phyloP scores from a whole-genome alignment of 2,888 invertebrate species.

The Dascillus cervinus region DNA sequence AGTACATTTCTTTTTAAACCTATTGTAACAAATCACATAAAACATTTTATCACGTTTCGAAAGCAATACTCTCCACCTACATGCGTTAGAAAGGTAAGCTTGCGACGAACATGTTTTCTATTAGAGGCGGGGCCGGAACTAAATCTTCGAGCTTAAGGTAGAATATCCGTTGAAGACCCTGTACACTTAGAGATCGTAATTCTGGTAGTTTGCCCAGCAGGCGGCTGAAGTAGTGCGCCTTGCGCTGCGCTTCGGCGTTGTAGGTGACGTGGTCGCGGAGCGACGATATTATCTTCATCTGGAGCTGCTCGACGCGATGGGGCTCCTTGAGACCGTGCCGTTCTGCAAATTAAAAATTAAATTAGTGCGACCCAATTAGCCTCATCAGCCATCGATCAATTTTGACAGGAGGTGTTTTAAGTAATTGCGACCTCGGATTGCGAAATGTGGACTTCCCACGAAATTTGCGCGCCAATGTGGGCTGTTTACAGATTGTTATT shows the following conservation, averaged over 20 bases:
- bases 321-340: constrained; percentile 89
- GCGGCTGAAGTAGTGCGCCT: constrained; percentile 89
- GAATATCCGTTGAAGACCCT: constrained; percentile 90
- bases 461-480: too few relatives aligned
- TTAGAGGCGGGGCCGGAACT: constrained; percentile 84
- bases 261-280: constrained; percentile 94
- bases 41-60: constrained; percentile 35
- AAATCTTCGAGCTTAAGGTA: constrained; percentile 88
- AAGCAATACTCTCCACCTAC: constrained; percentile 10
- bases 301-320: constrained; percentile 86
- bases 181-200: constrained; percentile 83
- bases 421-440: too few relatives aligned
- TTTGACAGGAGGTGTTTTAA: too few relatives aligned
- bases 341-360: too few relatives aligned
- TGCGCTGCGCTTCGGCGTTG: constrained; percentile 79
- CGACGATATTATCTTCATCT: constrained; percentile 94
- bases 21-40: constrained; percentile 37
- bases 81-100: constrained; percentile 92
- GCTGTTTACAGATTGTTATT: too few relatives aligned
- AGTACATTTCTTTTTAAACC: constrained; percentile 7
- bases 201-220: constrained; percentile 89
- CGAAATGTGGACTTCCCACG: too few relatives aligned
- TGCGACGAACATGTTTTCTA: constrained; percentile 93
- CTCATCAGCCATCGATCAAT: too few relatives aligned
- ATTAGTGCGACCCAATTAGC: too few relatives aligned